phyloP scores from a whole-genome alignment of 2,888 invertebrate genomes.

The Tanaodytes sp. region DNA sequence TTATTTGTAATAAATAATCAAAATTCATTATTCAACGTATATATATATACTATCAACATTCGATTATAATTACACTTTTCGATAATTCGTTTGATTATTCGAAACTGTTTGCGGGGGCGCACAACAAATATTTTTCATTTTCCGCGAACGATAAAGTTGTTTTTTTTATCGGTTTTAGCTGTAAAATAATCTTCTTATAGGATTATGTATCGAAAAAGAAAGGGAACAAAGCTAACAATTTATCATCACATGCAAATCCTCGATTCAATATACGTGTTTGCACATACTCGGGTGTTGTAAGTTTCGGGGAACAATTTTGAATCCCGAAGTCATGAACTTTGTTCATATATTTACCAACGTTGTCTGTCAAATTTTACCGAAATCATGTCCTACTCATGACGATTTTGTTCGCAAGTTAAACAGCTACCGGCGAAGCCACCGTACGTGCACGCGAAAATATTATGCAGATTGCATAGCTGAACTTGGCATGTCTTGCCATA shows the following conservation, averaged over 20 bases:
- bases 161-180: no score
- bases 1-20: no score
- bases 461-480: conserved; percentile 37
- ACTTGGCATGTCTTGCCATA: conserved; percentile 28
- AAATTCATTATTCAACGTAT: no score
- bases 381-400: conserved; percentile 59
- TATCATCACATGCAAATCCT: background rate
- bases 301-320: conserved; percentile 47
- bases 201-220: no score
- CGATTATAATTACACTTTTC: no score
- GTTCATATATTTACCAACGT: conserved; percentile 63
- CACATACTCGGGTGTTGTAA: conserved; percentile 33
- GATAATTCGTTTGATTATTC: no score
- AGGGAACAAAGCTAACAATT: no score
- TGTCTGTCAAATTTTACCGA: conserved; percentile 59
- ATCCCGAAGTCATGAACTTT: conserved; percentile 55
- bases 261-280: conserved; percentile 21
- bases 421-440: conserved; percentile 56
- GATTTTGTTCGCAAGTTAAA: conserved; percentile 64
- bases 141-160: no score
- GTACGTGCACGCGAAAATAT: conserved; percentile 30
- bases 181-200: no score
- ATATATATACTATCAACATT: no score
- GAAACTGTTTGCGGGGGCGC: no score
- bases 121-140: no score